A percentile compares a stretch with the other conserved stretches of the same genome.
Conservation (phyloP, 2,113 vertebrate genomes). For the Condylura cristata region DNA sequence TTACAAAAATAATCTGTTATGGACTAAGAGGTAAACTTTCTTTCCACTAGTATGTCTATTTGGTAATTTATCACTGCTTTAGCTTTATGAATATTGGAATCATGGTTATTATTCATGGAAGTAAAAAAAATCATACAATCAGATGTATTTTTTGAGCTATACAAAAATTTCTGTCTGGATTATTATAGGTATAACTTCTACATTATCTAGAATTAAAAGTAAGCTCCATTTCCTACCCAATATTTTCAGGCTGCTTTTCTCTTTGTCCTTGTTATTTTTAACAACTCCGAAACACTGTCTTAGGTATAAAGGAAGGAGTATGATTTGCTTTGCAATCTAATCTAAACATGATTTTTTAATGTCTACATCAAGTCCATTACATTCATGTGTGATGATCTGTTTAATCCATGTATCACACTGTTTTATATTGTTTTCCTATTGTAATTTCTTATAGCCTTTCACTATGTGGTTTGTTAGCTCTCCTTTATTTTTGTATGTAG, state of each 20-base stretch:
- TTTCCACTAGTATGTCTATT: background rate
- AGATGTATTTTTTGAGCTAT: background rate
- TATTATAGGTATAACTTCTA: background rate
- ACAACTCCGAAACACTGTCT: background rate
- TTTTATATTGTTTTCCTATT: background rate
- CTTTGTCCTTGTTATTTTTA: background rate
- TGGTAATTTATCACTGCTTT: background rate
- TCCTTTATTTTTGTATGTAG: background rate
- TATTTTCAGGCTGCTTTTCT: background rate
- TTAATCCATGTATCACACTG: background rate
- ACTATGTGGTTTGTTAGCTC: background rate
- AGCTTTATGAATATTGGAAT: conserved; percentile 22
- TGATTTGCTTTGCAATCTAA: background rate
- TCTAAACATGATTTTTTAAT: background rate
- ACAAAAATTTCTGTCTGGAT: background rate
- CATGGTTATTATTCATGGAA: background rate
- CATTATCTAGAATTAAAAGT: background rate
- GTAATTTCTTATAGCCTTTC: conserved; percentile 13
- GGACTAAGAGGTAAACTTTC: background rate
- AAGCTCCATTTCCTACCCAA: background rate
- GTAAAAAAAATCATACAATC: background rate
- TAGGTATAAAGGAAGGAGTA: background rate
- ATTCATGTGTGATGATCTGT: background rate
- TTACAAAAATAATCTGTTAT: background rate
- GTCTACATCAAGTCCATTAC: conserved; percentile 12